These are phyloP conservation scores for Lasioglossum baleicum DNA, from an alignment of 1,140 invertebrate species.

Conservation along the genomic window DNA sequence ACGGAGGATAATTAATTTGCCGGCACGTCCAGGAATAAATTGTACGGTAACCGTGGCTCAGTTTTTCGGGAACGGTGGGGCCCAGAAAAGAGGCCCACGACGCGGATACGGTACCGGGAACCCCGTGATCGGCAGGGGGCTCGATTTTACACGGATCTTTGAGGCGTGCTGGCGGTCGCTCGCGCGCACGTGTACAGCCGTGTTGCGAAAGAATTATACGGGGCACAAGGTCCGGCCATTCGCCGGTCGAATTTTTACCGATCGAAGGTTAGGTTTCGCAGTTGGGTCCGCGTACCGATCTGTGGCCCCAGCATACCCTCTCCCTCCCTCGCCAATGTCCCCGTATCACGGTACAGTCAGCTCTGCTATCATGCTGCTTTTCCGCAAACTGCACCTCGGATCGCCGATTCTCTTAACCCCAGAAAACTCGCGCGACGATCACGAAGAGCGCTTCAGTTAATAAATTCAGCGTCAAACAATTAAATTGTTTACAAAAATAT, in stretches of 20 bases:
- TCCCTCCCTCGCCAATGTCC: conserved; percentile 40
- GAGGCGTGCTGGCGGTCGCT: conserved; percentile 46
- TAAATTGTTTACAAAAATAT: too few species aligned
- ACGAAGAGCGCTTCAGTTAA: too few species aligned
- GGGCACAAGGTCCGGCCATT: conserved; percentile 72
- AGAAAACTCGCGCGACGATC: too few species aligned
- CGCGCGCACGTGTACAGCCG: conserved; percentile 45
- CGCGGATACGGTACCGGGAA: background rate
- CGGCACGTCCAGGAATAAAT: too few species aligned
- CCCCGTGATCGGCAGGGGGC: conserved; percentile 14
- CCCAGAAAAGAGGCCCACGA: conserved; percentile 17
- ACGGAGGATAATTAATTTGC: too few species aligned
- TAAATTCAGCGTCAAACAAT: too few species aligned
- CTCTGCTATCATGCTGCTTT: conserved; percentile 19
- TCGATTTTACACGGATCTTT: conserved; percentile 55
- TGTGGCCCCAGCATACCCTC: conserved; percentile 32
- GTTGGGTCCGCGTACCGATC: conserved; percentile 44
- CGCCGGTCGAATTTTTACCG: conserved; percentile 71
- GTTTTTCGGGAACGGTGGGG: background rate
- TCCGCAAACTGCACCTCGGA: background rate
- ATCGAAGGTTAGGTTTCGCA: conserved; percentile 71
- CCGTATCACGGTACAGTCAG: conserved; percentile 44
- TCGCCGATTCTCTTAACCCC: background rate
- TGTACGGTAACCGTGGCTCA: background rate
- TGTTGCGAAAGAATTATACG: conserved; percentile 73